Conservation (phyloP, 2,888 invertebrate species). For the Eumerus sabulonum region DNA sequence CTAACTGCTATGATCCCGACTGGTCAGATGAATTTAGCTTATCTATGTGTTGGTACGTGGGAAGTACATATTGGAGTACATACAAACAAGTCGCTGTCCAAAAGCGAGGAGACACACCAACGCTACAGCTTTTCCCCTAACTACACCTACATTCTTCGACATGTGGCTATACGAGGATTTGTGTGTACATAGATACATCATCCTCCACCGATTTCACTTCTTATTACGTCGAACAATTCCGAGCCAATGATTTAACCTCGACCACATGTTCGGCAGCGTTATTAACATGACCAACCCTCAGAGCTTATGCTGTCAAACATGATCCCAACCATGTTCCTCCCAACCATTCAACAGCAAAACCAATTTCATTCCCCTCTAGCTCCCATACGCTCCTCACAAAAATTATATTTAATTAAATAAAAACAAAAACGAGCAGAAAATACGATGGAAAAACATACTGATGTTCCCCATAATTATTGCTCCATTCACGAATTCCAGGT, state of each 20-base stretch:
- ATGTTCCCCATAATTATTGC: conserved; percentile 66
- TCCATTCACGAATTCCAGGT: conserved; percentile 67
- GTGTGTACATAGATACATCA: too few relatives aligned
- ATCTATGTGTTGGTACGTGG: too few relatives aligned
- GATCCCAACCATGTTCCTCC: conserved; percentile 42
- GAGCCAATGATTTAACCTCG: conserved; percentile 40
- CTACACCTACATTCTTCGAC: too few relatives aligned
- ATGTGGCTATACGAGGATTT: too few relatives aligned
- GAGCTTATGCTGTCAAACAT: conserved; percentile 42
- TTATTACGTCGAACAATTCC: conserved; percentile 22
- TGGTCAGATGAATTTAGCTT: too few relatives aligned
- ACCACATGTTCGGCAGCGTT: conserved; percentile 46
- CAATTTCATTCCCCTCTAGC: conserved; percentile 44
- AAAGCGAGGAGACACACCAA: too few relatives aligned
- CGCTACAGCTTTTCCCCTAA: too few relatives aligned
- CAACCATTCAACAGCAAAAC: conserved; percentile 33
- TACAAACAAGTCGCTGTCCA: too few relatives aligned
- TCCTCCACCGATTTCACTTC: not conserved
- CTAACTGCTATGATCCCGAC: too few relatives aligned
- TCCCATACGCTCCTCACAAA: conserved; percentile 36
- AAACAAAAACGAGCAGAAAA: conserved; percentile 27
- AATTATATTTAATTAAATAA: conserved; percentile 68
- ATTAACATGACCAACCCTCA: conserved; percentile 44
- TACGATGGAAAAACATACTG: conserved; percentile 51
- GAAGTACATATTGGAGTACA: too few relatives aligned